Base-by-base conservation (phyloP, 2,888 invertebrate genomes). In the Chrysotoxum bicinctum region DNA sequence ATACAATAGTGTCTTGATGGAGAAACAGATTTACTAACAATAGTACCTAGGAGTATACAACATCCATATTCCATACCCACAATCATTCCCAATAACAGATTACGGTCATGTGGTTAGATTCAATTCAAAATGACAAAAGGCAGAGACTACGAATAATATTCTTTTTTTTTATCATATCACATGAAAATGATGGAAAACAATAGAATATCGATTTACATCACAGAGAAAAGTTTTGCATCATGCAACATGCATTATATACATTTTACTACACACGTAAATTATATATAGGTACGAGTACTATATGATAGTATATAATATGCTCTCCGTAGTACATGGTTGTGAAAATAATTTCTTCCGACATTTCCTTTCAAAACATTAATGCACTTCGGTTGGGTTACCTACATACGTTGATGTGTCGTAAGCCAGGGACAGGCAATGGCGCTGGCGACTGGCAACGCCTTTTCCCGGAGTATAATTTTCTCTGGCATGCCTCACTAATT, bases 181-280 rank as follows among this genome's bases (percentile, higher is more conserved):
- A 77, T 78, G 73, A 78, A 54, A 83, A 73, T 62, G 54, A 68
- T 60, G 45, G 66, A 56, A 74, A 64, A 83, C 83, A 83, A 83
- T 83, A 62, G 78, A 73, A 69, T 83, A 78, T 78, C 78, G 78
- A 83, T 83, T 83, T 73, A 54, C 73, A 76, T 56, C 10, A 0
- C n/a, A 37, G 58, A 50, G 50, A 60, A 50, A 30, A 66, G 12
- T 40, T 35, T 64, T 50, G 45, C 16, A n/a, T n/a, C 75, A 62
- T 80, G 56, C 69, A 70, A 40, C 70, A 72, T 66, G 32, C 40
- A 52, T 70, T 52, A 52, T 52, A 30, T 52, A 52, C 54, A 12
- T 32, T 30, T 16, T 12, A 4, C 26, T 48, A 3, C 9, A 10
- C 23, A 12, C n/a, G n/a, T n/a, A n/a, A n/a, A n/a, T n/a, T n/a